Conservation (phyloP, 2,113 vertebrate genomes). For the Pogonocichla stellata region DNA sequence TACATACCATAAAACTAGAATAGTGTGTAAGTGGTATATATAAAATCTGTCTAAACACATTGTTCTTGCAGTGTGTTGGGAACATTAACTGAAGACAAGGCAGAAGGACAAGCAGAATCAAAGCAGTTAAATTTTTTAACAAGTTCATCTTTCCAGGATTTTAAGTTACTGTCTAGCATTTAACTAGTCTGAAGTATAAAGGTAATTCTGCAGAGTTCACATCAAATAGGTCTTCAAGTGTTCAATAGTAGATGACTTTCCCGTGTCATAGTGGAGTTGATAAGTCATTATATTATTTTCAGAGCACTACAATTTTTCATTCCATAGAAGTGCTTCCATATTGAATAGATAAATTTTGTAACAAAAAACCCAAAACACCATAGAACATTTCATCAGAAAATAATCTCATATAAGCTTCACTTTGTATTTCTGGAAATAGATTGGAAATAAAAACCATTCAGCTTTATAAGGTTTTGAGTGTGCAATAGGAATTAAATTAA, state of each 20-base stretch:
- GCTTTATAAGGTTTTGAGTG: background rate
- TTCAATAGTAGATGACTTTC: background rate
- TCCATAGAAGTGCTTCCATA: background rate
- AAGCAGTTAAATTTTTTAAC: background rate
- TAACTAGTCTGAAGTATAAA: background rate
- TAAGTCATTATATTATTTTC: background rate
- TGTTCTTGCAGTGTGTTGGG: too few relatives aligned
- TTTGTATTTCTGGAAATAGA: background rate
- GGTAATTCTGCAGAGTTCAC: background rate
- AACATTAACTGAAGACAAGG: too few relatives aligned
- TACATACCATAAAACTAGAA: background rate
- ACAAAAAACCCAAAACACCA: background rate
- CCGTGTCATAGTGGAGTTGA: background rate
- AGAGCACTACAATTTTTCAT: background rate
- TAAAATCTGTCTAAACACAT: background rate
- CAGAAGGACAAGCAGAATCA: background rate
- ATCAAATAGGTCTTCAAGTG: background rate
- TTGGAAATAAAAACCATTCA: background rate
- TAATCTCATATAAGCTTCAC: background rate
- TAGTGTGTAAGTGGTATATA: background rate
- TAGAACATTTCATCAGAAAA: background rate
- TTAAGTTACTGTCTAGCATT: background rate
- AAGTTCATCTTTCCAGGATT: background rate
- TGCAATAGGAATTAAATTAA: background rate
- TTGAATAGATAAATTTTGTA: background rate